Conservation (phyloP, 1,140 invertebrate species). For the Pissodes strobi region DNA sequence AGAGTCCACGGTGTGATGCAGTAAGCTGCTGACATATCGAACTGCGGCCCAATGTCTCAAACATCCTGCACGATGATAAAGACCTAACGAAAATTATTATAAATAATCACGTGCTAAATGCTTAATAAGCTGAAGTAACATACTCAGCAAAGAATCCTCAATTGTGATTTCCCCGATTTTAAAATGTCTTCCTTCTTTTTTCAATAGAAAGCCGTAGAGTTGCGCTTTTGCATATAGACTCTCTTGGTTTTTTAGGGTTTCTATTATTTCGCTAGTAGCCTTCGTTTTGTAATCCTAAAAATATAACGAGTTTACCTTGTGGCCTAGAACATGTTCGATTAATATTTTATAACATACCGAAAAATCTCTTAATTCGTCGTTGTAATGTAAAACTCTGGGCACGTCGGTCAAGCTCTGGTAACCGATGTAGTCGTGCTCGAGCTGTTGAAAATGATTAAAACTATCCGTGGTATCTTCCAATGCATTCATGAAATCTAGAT, state of each 20-base stretch:
- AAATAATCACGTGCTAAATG: too few relatives aligned
- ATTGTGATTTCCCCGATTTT: conserved; percentile 66
- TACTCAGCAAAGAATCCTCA: conserved; percentile 70
- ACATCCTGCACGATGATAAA: conserved; percentile 84
- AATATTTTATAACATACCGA: too few relatives aligned
- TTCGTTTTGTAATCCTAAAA: conserved; percentile 60
- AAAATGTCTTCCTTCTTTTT: conserved; percentile 81
- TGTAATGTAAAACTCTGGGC: conserved; percentile 77
- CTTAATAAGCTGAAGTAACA: conserved; percentile 52
- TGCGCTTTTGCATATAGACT: conserved; percentile 81
- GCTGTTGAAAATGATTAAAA: conserved; percentile 81
- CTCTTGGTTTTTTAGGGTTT: conserved; percentile 68
- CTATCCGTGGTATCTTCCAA: conserved; percentile 72
- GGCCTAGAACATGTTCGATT: too few relatives aligned
- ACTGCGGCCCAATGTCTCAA: conserved; percentile 92
- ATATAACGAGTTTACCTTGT: conserved; percentile 7
- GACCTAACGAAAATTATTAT: conserved; percentile 9
- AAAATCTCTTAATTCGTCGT: conserved; percentile 66
- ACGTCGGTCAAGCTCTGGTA: conserved; percentile 97
- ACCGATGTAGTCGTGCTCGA: conserved; percentile 90
- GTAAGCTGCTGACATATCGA: conserved; percentile 88
- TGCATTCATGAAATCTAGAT: conserved; percentile 92
- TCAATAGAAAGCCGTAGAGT: conserved; percentile 81
- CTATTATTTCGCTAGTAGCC: conserved; percentile 74
- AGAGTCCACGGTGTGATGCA: conserved; percentile 94